Evolutionary conservation across 2,113 vertebrate genomes (phyloP).

Genomic region (Microcebus murinus): DNA sequence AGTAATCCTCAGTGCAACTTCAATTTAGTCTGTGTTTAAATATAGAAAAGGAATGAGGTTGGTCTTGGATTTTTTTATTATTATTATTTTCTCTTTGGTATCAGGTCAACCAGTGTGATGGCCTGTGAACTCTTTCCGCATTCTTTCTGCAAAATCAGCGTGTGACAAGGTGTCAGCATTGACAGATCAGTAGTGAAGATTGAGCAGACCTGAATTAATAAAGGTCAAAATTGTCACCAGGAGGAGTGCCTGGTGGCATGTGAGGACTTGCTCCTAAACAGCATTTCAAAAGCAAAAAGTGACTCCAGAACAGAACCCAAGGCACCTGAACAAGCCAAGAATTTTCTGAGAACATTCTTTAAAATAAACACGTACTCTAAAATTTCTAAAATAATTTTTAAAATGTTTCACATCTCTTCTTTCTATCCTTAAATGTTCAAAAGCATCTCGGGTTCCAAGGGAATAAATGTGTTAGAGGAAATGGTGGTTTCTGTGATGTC

Average conservation of each 20-base stretch:
- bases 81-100: conserved; percentile 60
- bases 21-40: conserved; percentile 43
- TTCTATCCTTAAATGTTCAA: neutral
- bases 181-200: conserved; percentile 85
- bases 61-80: neutral
- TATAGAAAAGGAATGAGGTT: conserved; percentile 50
- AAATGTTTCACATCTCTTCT: neutral
- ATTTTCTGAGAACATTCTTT: conserved; percentile 10
- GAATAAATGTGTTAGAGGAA: neutral
- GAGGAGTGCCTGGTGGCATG: conserved; percentile 77
- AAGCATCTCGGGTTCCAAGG: neutral
- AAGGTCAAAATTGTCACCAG: conserved; percentile 88
- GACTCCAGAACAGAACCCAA: conserved; percentile 6
- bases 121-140: conserved; percentile 82
- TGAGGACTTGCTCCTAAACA: conserved; percentile 72
- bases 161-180: conserved; percentile 85
- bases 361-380: neutral
- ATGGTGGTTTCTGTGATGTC: too few relatives aligned
- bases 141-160: conserved; percentile 82
- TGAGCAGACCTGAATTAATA: conserved; percentile 87
- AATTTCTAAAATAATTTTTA: conserved; percentile 21
- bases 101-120: conserved; percentile 68
- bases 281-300: conserved; percentile 57
- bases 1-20: conserved; percentile 57
- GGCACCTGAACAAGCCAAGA: conserved; percentile 4